A percentile compares a stretch with the other conserved stretches of the same genome.
phyloP scores from a whole-genome alignment of 2,888 invertebrate species.

The Anaspis maculata region DNA sequence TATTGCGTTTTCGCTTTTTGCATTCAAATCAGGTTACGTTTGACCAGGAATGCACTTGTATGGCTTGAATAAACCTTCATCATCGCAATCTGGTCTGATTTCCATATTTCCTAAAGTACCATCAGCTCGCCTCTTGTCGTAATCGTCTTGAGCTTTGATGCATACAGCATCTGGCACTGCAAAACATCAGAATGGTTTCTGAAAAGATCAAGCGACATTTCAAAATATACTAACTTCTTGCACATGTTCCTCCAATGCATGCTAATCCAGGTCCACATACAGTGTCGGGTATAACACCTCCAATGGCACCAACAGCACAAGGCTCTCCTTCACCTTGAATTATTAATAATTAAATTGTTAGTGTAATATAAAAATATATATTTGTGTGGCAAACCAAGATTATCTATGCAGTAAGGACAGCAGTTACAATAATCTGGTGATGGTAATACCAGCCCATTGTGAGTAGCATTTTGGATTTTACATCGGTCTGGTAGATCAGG shows the following conservation, averaged over 20 bases:
- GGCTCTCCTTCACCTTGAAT: conserved; percentile 44
- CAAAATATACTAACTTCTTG: conserved; percentile 45
- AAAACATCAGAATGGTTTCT: background rate
- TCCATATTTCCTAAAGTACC: conserved; percentile 50
- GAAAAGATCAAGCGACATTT: background rate
- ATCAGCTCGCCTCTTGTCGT: conserved; percentile 41
- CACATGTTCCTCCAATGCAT: conserved; percentile 44
- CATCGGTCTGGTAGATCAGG: conserved; percentile 40
- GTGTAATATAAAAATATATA: too few species aligned
- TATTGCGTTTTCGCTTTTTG: too few species aligned
- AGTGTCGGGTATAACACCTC: conserved; percentile 46
- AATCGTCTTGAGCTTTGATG: conserved; percentile 37
- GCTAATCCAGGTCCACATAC: conserved; percentile 53
- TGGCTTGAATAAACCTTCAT: conserved; percentile 50
- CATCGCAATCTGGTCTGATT: conserved; percentile 53
- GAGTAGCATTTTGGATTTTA: conserved; percentile 48
- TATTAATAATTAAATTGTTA: conserved; percentile 1
- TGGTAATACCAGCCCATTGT: conserved; percentile 47
- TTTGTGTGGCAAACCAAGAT: too few species aligned
- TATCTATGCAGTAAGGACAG: conserved; percentile 52
- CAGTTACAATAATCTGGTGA: conserved; percentile 57
- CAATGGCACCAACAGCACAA: conserved; percentile 42
- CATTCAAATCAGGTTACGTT: conserved; percentile 46
- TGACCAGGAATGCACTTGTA: conserved; percentile 58
- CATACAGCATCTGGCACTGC: conserved; percentile 26